Conservation (phyloP, 2,888 invertebrate species). For the Leptodirus hochenwartii region DNA sequence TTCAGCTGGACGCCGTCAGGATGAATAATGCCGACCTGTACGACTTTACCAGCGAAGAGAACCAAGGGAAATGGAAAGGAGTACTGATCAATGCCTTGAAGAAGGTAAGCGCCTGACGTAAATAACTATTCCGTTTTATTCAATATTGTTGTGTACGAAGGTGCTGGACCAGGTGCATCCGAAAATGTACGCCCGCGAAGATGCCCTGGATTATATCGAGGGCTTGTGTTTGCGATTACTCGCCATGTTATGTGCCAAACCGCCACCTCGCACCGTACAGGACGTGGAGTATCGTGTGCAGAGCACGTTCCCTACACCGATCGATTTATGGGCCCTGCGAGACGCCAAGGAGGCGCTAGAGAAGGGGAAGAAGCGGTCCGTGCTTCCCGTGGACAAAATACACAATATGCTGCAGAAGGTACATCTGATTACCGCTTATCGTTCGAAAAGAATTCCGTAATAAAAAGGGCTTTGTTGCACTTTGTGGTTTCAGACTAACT, state of each 20-base stretch:
- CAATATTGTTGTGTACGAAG: slow-evolving; percentile 30
- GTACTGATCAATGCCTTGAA: slow-evolving; percentile 72
- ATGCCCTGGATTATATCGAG: slow-evolving; percentile 86
- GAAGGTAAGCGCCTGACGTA: slow-evolving; percentile 41
- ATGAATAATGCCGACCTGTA: no score
- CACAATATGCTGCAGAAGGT: slow-evolving; percentile 74
- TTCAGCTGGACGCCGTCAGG: no score
- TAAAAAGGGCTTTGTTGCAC: no score
- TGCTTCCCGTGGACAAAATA: slow-evolving; percentile 70
- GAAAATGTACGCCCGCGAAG: slow-evolving; percentile 66
- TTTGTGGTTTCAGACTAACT: no score
- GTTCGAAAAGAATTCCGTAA: no score
- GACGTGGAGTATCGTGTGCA: slow-evolving; percentile 89
- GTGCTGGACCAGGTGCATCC: slow-evolving; percentile 83
- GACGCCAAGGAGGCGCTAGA: slow-evolving; percentile 77
- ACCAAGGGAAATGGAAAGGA: slow-evolving; percentile 82
- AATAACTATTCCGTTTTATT: slow-evolving; percentile 5
- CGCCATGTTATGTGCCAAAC: slow-evolving; percentile 72
- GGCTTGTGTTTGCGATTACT: slow-evolving; percentile 73
- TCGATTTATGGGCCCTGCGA: slow-evolving; percentile 82
- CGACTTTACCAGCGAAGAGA: slow-evolving; percentile 80
- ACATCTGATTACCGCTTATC: no score
- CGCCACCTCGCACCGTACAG: slow-evolving; percentile 55
- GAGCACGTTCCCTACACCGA: slow-evolving; percentile 85
- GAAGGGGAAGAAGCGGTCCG: slow-evolving; percentile 59